A percentile compares a stretch with the other conserved stretches of the same genome.
phyloP scores from a whole-genome alignment of 2,797 vertebrate species.

The Notolepis coatsorum region DNA sequence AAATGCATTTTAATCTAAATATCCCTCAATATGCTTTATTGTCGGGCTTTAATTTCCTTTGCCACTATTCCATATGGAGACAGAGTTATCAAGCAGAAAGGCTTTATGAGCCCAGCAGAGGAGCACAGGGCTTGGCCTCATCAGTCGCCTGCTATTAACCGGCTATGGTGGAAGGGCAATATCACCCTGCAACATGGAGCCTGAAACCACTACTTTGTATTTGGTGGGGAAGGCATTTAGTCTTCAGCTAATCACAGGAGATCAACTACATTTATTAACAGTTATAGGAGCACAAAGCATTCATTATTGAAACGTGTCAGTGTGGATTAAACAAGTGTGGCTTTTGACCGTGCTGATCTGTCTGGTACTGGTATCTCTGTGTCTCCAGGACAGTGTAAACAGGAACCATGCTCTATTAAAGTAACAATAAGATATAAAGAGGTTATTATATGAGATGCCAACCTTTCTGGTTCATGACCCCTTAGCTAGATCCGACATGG shows the following conservation, averaged over 20 bases:
- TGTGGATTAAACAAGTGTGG: neutral
- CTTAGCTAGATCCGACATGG: too few species aligned
- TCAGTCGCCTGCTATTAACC: constrained; percentile 57
- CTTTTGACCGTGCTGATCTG: neutral
- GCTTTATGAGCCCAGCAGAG: constrained; percentile 63
- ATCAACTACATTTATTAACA: constrained; percentile 36
- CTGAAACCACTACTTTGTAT: constrained; percentile 34
- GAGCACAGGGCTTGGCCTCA: constrained; percentile 46
- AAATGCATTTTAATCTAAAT: constrained; percentile 82
- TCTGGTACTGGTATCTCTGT: neutral
- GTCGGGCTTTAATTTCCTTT: constrained; percentile 69
- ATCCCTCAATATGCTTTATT: constrained; percentile 72
- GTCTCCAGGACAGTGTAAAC: neutral
- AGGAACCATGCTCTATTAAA: neutral
- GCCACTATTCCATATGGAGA: constrained; percentile 67
- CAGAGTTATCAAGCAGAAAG: constrained; percentile 65
- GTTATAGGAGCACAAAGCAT: constrained; percentile 29
- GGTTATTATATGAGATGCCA: too few species aligned
- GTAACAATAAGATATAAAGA: too few species aligned
- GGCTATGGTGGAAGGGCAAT: constrained; percentile 22
- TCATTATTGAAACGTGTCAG: constrained; percentile 15
- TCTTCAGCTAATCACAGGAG: constrained; percentile 22
- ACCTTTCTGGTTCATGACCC: too few species aligned
- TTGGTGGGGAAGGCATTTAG: constrained; percentile 39
- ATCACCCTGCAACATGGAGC: constrained; percentile 44